phyloP scores from a whole-genome alignment of 2,888 invertebrate genomes.

The Electrophaes corylata region DNA sequence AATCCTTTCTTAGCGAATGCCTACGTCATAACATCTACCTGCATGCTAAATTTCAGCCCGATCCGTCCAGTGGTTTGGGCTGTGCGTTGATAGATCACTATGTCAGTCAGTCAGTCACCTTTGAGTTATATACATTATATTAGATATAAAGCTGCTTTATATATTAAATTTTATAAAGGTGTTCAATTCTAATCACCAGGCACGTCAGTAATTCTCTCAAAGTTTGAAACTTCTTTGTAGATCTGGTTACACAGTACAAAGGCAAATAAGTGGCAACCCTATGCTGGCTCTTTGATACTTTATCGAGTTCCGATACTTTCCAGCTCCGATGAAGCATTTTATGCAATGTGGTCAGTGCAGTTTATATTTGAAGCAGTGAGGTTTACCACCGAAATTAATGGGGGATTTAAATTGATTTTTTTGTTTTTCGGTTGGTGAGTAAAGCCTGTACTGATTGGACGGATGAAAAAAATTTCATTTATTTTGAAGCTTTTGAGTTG shows the following conservation, averaged over 20 bases:
- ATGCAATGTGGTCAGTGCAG: neutral
- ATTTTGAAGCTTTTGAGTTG: neutral
- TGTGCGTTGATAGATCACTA: too few relatives aligned
- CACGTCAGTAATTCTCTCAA: neutral
- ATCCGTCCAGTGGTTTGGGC: too few relatives aligned
- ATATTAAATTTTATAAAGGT: too few relatives aligned
- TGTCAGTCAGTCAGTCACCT: too few relatives aligned
- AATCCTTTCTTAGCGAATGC: too few relatives aligned
- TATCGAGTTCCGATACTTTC: conserved; percentile 28
- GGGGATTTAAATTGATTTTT: conserved; percentile 5
- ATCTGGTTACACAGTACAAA: too few relatives aligned
- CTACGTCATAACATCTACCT: too few relatives aligned
- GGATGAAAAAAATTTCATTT: neutral
- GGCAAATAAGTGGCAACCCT: conserved; percentile 15
- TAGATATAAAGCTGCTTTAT: too few relatives aligned
- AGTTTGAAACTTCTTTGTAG: neutral
- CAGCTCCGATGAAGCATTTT: conserved; percentile 30
- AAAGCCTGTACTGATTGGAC: conserved; percentile 9
- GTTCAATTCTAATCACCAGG: too few relatives aligned
- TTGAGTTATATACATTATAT: too few relatives aligned
- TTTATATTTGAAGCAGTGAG: conserved; percentile 9
- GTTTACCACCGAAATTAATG: conserved; percentile 8
- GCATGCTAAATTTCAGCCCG: too few relatives aligned
- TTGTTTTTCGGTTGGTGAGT: neutral
- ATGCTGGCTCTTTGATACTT: conserved; percentile 44